These are phyloP conservation scores for Rhagologus leucostigma DNA, from an alignment of 2,113 vertebrate species.

Conservation along the genomic window DNA sequence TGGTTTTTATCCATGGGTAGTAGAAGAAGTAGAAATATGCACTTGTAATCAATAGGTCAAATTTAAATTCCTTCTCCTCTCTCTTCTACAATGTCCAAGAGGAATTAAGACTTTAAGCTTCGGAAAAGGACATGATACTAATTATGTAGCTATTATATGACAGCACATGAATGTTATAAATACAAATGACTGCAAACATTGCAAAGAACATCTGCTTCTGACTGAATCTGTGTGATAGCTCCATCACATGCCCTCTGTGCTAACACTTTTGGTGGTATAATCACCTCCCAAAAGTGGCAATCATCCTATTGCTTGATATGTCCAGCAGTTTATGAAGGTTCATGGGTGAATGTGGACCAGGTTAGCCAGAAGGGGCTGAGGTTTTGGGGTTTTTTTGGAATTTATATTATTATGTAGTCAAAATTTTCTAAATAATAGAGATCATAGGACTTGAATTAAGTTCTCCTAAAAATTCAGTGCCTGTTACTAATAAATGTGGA, in stretches of 20 bases:
- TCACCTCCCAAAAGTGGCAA: neutral
- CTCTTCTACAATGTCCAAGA: neutral
- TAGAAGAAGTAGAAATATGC: neutral
- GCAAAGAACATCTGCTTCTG: neutral
- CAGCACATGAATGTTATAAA: neutral
- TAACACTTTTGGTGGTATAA: neutral
- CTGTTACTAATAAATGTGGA: neutral
- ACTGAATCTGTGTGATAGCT: neutral
- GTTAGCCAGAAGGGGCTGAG: neutral
- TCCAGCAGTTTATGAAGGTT: neutral
- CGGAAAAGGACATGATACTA: neutral
- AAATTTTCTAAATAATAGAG: neutral
- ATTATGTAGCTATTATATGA: neutral
- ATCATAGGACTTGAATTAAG: neutral
- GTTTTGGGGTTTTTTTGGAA: neutral
- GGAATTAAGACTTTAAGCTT: neutral
- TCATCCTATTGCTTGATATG: neutral
- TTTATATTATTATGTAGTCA: neutral
- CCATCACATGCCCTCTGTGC: fast-evolving
- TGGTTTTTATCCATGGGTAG: neutral
- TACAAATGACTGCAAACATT: neutral
- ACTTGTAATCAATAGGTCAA: neutral
- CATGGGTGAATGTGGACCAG: neutral
- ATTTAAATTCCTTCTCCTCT: neutral
- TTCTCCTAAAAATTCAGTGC: neutral